Evolutionary conservation across 2,888 invertebrate genomes (phyloP), one percentile per base, ranked within the genome.

Genomic region (Temnothorax rugatulus): DNA sequence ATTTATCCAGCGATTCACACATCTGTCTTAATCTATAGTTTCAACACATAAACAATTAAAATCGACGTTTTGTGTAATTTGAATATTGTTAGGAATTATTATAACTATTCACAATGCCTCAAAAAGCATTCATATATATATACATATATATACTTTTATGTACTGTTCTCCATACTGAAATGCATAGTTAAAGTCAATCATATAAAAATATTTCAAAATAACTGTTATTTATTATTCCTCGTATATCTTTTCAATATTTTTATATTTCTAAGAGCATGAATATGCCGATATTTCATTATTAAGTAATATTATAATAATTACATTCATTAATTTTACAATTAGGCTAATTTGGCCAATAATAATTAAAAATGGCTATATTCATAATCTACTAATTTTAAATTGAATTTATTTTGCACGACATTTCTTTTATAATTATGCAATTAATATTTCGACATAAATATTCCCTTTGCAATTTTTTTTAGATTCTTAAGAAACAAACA

Each of bases 401-500:
- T 21, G 1, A 44, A 66, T 41, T 41, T 69, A 34, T 50, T 52
- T 69, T 69, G 13, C 3, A 52, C 4, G 5, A 50, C 34, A n/a
- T 69, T 34, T 34, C n/a, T 29, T 50, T 3, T 50, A 69, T 29
- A 68, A 13, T 68, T 29, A 29, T 15, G 7, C 15, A 47, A 50
- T n/a, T n/a, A n/a, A n/a, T 13, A 50, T 50, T 34, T 13, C 0
- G 3, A 29, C 2, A 64, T 41, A 69, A 4, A 50, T 50, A n/a
- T 34, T n/a, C 4, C 4, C 18, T 18, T 34, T 52, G 52, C 4
- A n/a, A 50, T 2, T n/a, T 69, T 18, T 34, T n/a, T n/a, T 29
- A 69, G 7, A 50, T 69, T 64, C 38, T 64, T 25, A 15, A 64
- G 4, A 44, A 69, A 69, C 18, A 69, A 68, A 68, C 4, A 29